A percentile compares a stretch with the other conserved stretches of the same genome.
Conservation (phyloP, 2,888 invertebrate genomes). For the Lepidocyrtoides sp. region DNA sequence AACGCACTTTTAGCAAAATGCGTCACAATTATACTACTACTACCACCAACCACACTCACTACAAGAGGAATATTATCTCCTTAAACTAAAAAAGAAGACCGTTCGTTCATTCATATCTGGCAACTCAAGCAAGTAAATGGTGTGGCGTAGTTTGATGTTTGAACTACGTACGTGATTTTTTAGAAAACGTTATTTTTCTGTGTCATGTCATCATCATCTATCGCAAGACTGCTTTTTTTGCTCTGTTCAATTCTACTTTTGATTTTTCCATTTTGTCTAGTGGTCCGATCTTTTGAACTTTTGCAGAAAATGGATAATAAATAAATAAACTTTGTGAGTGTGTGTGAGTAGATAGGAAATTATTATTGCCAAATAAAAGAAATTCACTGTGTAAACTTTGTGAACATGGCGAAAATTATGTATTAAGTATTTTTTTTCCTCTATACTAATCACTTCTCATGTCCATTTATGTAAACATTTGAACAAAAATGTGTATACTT, state of each 20-base stretch:
- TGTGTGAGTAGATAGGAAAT: too few relatives aligned
- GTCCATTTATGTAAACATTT: not conserved
- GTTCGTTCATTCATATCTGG: not conserved
- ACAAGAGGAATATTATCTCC: too few relatives aligned
- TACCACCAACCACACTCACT: too few relatives aligned
- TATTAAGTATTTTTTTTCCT: constrained; percentile 15
- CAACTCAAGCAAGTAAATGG: not conserved
- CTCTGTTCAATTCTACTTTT: not conserved
- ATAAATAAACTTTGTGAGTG: not conserved
- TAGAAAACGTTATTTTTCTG: not conserved
- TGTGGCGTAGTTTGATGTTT: not conserved
- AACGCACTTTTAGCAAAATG: too few relatives aligned
- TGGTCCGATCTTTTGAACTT: constrained; percentile 64
- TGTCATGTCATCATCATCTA: constrained; percentile 41
- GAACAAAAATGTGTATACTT: not conserved
- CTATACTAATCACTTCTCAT: constrained; percentile 16
- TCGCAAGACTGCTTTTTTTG: constrained; percentile 14
- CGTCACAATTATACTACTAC: too few relatives aligned
- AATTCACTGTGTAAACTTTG: not conserved
- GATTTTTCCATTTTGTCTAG: constrained; percentile 58
- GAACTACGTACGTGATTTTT: constrained; percentile 6
- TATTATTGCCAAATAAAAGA: constrained; percentile 31
- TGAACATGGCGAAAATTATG: constrained; percentile 7
- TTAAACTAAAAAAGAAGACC: not conserved
- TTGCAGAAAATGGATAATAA: not conserved